phyloP scores from a whole-genome alignment of 2,888 invertebrate species.

The Trissoscelio sp. region DNA sequence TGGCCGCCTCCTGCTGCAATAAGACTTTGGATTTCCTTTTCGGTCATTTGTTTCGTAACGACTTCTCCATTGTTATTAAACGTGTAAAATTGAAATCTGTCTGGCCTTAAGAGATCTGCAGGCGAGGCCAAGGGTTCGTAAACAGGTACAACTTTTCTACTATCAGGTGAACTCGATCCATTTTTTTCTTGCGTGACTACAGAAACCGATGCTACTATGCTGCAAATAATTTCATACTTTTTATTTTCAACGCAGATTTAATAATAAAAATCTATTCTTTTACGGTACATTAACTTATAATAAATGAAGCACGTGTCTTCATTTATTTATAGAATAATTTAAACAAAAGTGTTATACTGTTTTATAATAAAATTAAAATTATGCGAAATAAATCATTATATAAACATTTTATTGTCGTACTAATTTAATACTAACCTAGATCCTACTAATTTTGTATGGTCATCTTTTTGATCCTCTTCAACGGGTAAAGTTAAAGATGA shows the following conservation, averaged over 20 bases:
- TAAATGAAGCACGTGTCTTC: too few species aligned
- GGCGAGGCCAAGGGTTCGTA: slow-evolving; percentile 86
- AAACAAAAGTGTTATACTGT: too few species aligned
- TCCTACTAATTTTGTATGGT: slow-evolving; percentile 79
- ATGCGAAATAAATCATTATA: too few species aligned
- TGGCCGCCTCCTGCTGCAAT: slow-evolving; percentile 91
- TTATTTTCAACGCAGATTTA: background rate
- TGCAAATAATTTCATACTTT: slow-evolving; percentile 78
- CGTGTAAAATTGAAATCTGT: slow-evolving; percentile 94
- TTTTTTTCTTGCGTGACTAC: slow-evolving; percentile 85
- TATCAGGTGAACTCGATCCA: slow-evolving; percentile 88
- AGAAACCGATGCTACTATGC: slow-evolving; percentile 88
- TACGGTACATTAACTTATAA: too few species aligned
- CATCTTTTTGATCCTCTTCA: slow-evolving; percentile 75
- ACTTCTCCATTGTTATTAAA: slow-evolving; percentile 93
- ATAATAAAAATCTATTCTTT: too few species aligned
- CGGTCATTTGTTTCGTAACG: slow-evolving; percentile 92
- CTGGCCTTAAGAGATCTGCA: slow-evolving; percentile 91
- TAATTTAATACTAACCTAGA: slow-evolving; percentile 78
- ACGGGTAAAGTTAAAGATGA: slow-evolving; percentile 71
- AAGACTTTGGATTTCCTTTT: slow-evolving; percentile 93
- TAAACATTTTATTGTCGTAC: too few species aligned
- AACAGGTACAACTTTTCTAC: slow-evolving; percentile 85
- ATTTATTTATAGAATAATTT: too few species aligned
- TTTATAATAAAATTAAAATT: too few species aligned